These are phyloP conservation scores for Chondrosia reniformis DNA, from an alignment of 37 sponge, comb jelly and placozoan genomes.

Conservation along the genomic window DNA sequence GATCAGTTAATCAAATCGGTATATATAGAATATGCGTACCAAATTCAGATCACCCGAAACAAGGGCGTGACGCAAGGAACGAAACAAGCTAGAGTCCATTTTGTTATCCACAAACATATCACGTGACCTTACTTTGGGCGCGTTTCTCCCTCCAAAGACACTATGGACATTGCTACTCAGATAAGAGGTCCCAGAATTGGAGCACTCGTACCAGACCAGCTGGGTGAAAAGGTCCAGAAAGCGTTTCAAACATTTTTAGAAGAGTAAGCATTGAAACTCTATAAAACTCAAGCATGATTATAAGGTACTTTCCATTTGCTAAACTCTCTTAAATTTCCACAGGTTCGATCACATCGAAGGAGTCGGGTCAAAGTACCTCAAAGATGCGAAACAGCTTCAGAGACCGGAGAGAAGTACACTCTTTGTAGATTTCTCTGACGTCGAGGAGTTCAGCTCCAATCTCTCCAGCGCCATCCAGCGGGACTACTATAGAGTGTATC, in stretches of 20 bases:
- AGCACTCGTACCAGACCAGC: conserved; percentile 68
- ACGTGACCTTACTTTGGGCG: background rate
- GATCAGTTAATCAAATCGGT: too few species aligned
- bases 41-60: too few species aligned
- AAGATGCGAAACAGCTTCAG: conserved; percentile 63
- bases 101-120: background rate
- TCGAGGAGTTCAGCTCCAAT: conserved; percentile 78
- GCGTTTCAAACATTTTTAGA: conserved; percentile 90
- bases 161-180: conserved; percentile 68
- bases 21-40: too few species aligned
- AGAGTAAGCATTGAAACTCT: conserved; percentile 49
- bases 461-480: conserved; percentile 86
- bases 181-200: conserved; percentile 24
- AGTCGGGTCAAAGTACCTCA: conserved; percentile 80
- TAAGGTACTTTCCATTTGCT: background rate
- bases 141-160: background rate
- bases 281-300: background rate
- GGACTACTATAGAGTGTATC: conserved; percentile 71
- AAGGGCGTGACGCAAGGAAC: background rate
- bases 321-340: background rate
- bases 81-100: background rate
- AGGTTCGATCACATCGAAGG: conserved; percentile 66
- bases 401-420: conserved; percentile 93
- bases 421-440: conserved; percentile 77
- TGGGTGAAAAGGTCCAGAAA: conserved; percentile 88